Evolutionary conservation across 1,140 invertebrate genomes (phyloP), one percentile per base, ranked within the genome.

Genomic region (Tigriopus japonicus): DNA sequence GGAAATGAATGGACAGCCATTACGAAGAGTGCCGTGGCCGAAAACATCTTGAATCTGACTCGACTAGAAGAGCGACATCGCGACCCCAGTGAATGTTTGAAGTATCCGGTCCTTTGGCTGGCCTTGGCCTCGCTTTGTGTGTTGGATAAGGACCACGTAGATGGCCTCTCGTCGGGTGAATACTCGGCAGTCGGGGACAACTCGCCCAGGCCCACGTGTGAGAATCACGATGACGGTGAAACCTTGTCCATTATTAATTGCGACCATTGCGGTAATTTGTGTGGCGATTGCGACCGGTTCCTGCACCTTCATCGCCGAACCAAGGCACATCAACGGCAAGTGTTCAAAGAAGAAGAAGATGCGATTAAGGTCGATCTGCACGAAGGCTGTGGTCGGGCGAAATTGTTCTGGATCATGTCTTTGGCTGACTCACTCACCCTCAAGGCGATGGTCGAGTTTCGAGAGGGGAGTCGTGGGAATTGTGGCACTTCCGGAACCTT

Each of bases 181-280:
- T 84, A 82, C 78, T 78, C 75, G 55, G 68, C 71, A 52, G 76
- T 78, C 43, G 69, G 70, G 53, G 70, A 73, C 67, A 60, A 62
- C 64, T 55, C 65, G 7, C 68, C 71, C 23, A 68, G 83, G 79
- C 84, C 84, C 6, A 83, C 84, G 35, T 98, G 94, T 74, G 84
- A 79, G 54, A 98, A 98, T 72, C 94, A 98, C 70, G 94, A 98
- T 69, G 94, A 98, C 70, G 87, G 88, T 1, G 83, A 89, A 68
- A 98, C 93, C 0, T 77, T 82, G 1, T 93, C 93, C 0, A 87
- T 95, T 45, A 89, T 98, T 52, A 83, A 76, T 60, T 98, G 94
- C 70, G 83, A 82, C 60, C 76, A 79, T 7, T 98, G 94, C 70
- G 89, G 88, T 3, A 87, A 91, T 65, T 74, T 96, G 13, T 98